Evolutionary conservation across 2,113 vertebrate genomes (phyloP), one percentile per base, ranked within the genome.

Genomic region (Sula dactylatra): DNA sequence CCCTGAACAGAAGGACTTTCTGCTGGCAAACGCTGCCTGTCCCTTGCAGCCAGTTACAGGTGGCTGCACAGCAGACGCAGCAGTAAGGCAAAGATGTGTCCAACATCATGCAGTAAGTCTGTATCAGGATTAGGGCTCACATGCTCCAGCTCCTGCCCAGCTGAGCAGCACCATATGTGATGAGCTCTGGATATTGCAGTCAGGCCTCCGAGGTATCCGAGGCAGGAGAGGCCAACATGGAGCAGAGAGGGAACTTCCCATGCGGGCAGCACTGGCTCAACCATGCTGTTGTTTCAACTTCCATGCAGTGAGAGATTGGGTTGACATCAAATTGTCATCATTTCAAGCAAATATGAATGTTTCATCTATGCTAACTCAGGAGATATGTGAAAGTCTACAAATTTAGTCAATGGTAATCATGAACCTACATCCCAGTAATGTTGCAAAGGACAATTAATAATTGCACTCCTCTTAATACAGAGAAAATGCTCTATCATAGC

Each of bases 121-220:
- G 64, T 5, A 70, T 38, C 26, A 84, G 50, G 45, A 64, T 62
- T 59, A 74, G 52, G 47, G 21, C 47, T 83, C 42, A 32, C 13
- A 16, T 8, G 29, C 15, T 85, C 34, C 77, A 76, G 49, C 47
- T 44, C 56, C 38, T 85, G 70, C 54, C 59, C 54, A 56, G 65
- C 26, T 42, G 65, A 82, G 76, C 69, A 59, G 50, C 1, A 0
- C 32, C 25, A 16, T 9, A 20, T 1, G 2, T 32, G 10, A 38
- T 50, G 58, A 83, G 34, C 42, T 58, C 55, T 62, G 54, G 38
- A 55, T 52, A 34, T 9, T 34, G 42, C 59, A 78, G n/a, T 42
- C 66, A 58, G 54, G 12, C 9, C 38, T 59, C 45, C 0, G 0
- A 38, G 22, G 58, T 32, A 17, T 19, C 56, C 0, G 0, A 70